Evolutionary conservation across 2,113 vertebrate genomes (phyloP), one percentile per base, ranked within the genome.

Genomic region (Clarias magur): DNA sequence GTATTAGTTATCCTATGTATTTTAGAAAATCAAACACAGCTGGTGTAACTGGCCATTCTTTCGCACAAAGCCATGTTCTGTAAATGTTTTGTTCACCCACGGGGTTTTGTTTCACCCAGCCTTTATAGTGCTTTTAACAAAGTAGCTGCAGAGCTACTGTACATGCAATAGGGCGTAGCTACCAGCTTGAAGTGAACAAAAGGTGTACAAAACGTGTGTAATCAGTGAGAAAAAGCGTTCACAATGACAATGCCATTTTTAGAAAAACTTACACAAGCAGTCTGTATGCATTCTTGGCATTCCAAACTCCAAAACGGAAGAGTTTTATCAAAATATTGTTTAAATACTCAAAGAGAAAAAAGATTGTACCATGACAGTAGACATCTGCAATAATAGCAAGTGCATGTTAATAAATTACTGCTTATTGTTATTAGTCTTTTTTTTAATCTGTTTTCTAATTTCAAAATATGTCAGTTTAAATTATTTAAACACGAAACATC

Each of bases 11-110:
- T 68, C n/a, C 65, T 27, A 54, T 68, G 63, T 23, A 68, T 83
- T 67, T 42, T 83, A 25, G 34, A 54, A 59, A 53, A 83, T 57
- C n/a, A 83, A 54, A 83, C 82, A 68, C 65, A 70, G 62, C 82
- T 83, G 82, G 21, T 53, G 21, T 53, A 76, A 13, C 42, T 5
- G 11, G 42, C n/a, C 9, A 67, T 67, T 54, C 63, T 68, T 53
- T 53, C 3, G 6, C 2, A 3, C 27, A 53, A 70, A 30, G n/a
- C n/a, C 23, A 63, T 63, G 34, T 53, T 65, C 21, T 81, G 8
- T 80, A 16, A 60, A 60, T 80, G 59, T 65, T n/a, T 65, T 9
- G 60, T 53, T 65, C 23, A 15, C 27, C 48, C 34, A 48, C 38
- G 3, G 30, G 59, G 57, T 53, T 82, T 48, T 65, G 57, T 59